These are phyloP conservation scores for Formicarius rufipectus DNA, from an alignment of 2,113 vertebrate genomes.

Conservation along the genomic window DNA sequence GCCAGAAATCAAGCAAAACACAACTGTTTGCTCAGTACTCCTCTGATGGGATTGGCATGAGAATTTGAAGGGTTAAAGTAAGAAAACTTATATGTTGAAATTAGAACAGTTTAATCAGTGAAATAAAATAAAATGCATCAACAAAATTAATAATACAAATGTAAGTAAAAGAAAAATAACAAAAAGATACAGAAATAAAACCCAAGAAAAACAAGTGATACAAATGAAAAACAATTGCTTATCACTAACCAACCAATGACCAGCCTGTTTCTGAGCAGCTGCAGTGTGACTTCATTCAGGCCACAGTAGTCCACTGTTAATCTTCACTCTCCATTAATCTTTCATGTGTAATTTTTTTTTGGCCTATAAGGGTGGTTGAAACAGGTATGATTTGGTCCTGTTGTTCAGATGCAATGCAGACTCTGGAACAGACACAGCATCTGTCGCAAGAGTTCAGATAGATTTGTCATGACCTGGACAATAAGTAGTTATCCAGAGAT, in stretches of 20 bases:
- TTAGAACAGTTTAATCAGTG: not conserved
- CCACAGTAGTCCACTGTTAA: not conserved
- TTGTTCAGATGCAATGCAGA: not conserved
- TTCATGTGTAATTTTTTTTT: not conserved
- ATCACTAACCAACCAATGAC: not conserved
- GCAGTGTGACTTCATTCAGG: not conserved
- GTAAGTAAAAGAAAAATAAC: not conserved
- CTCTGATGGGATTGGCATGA: not conserved
- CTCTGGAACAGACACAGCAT: not conserved
- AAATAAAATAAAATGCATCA: not conserved
- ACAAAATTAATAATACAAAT: not conserved
- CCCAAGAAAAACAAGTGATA: not conserved
- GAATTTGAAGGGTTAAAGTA: not conserved
- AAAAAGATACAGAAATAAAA: not conserved
- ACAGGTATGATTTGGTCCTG: not conserved
- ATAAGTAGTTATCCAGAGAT: not conserved
- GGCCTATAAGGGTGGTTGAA: not conserved
- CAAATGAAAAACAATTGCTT: not conserved
- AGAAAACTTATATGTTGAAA: not conserved
- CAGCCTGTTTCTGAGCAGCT: not conserved
- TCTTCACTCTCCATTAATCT: not conserved
- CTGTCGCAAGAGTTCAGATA: not conserved
- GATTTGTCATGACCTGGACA: not conserved
- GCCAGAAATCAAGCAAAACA: not conserved
- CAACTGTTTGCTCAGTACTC: not conserved